Conservation (phyloP, 2,113 vertebrate species). For the Leucosticte australis region DNA sequence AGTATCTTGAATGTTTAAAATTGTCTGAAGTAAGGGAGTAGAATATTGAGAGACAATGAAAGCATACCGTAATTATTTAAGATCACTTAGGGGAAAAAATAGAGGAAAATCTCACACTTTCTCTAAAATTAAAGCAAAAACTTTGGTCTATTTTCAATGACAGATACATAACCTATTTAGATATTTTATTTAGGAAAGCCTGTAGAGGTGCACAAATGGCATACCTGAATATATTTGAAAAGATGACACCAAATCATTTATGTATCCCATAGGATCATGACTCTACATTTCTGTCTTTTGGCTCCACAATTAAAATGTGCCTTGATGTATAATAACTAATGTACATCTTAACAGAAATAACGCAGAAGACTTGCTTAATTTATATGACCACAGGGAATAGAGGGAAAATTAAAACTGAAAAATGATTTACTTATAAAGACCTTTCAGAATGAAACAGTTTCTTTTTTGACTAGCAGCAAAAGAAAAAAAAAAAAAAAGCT, state of each 20-base stretch:
- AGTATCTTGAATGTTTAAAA: not conserved
- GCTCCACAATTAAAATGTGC: not conserved
- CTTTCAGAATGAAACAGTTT: slow-evolving; percentile 34
- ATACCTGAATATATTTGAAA: not conserved
- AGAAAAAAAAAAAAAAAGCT: not conserved
- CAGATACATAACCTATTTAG: not conserved
- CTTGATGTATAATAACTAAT: not conserved
- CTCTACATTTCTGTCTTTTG: not conserved
- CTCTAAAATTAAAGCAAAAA: not conserved
- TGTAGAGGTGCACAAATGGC: not conserved
- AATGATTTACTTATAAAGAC: slow-evolving; percentile 43
- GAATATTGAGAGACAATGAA: not conserved
- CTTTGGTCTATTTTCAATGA: not conserved
- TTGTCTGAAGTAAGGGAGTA: not conserved
- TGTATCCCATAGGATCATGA: not conserved
- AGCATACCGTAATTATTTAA: not conserved
- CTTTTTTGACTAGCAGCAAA: slow-evolving; percentile 31
- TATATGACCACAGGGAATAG: not conserved
- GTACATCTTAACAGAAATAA: slow-evolving; percentile 5
- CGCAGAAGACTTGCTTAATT: slow-evolving; percentile 14
- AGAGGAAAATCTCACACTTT: not conserved
- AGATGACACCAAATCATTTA: not conserved
- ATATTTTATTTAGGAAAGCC: not conserved
- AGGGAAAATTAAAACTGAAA: slow-evolving; percentile 34
- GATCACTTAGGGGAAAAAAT: not conserved